Evolutionary conservation across 2,113 vertebrate species (phyloP).

Genomic region (Uropsilus gracilis): DNA sequence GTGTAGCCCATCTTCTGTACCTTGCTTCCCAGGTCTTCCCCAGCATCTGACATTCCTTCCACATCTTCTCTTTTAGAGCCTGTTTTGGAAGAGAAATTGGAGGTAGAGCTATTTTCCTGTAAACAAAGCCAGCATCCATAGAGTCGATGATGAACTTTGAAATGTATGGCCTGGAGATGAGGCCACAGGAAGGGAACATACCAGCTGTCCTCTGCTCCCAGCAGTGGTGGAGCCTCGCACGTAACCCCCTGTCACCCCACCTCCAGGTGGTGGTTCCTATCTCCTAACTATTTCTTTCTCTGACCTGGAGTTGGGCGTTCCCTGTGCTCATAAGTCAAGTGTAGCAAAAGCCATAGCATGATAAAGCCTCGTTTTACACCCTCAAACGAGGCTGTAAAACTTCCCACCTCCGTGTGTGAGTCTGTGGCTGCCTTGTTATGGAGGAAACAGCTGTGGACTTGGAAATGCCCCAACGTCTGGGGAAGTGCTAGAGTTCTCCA

Average conservation of each 20-base stretch:
- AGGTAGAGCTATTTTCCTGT: background rate
- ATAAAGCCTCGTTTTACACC: too few species aligned
- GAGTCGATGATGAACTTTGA: background rate
- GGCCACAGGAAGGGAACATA: background rate
- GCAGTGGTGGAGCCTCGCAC: background rate
- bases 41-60: background rate
- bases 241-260: fast-evolving
- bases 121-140: background rate
- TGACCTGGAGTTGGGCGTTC: background rate
- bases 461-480: background rate
- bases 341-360: fast-evolving
- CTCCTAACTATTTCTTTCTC: background rate
- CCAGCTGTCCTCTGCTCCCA: background rate
- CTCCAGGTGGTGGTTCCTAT: background rate
- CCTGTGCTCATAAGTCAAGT: background rate
- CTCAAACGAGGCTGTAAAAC: too few species aligned
- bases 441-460: background rate
- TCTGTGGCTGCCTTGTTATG: background rate
- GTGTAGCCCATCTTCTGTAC: background rate
- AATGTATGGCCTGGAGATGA: background rate
- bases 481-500: background rate
- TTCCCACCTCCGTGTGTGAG: too few species aligned
- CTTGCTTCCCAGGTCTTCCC: fast-evolving
- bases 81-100: background rate
- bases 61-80: background rate